Base-by-base conservation (phyloP, 2,113 vertebrate species). In the Brienomyrus brachyistius region DNA sequence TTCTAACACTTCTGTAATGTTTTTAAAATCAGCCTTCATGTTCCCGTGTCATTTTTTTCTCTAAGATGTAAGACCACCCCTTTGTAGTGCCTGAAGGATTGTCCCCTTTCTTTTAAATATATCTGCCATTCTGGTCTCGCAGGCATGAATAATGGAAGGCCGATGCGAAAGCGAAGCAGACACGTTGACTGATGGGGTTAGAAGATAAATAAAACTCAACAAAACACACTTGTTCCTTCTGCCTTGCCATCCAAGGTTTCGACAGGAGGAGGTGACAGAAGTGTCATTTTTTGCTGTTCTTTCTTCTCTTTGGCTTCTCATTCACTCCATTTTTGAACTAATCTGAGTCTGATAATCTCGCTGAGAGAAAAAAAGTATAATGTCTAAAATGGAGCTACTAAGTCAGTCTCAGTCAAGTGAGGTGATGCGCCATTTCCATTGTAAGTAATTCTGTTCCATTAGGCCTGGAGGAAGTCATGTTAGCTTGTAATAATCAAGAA, bases 91-190 rank as follows among this genome's bases (percentile, higher is more conserved):
- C 51, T 94, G 92, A 82, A 70, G 91, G 92, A 95, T 93, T 87
- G 94, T 92, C 87, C 92, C 82, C 92, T 92, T 91, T 86, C 89
- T 88, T 90, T 91, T 93, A 93, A 95, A 94, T 95, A 95, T 95
- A 95, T 96, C 94, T 92, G 92, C 89, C 88, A 54, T 74, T 93
- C 92, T 77, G 88, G 89, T 90, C 88, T 88, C 82, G 90, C 88
- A 94, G 93, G 93, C 94, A 93, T 93, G 93, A 96, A 93, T 95
- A 95, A 94, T 93, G 92, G 93, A 92, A 93, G 91, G 92, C 11
- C 91, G 90, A 90, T 56, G 35, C 90, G 86, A 91, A 91, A 94
- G 93, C 84, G 91, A 92, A 94, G 92, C 91, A 91, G 92, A 88
- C 93, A 93, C 92, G 94, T 91, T 94, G 91, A 94, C 91, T 91